Evolutionary conservation across 2,888 invertebrate species (phyloP).

Genomic region (Leucoma salicis): DNA sequence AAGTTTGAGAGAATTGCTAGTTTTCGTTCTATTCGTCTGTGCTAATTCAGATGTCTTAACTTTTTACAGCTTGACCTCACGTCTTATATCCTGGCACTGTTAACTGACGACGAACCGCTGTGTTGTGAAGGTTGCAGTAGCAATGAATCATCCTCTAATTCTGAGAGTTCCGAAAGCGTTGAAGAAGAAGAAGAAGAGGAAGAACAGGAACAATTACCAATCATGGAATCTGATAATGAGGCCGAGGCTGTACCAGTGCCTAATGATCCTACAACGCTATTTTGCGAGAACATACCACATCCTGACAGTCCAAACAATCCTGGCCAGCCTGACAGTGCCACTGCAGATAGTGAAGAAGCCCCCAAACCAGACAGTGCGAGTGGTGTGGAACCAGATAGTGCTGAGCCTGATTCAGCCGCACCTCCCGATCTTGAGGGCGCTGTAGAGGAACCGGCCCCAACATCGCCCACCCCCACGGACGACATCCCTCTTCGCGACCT

Average conservation of each 20-base stretch:
- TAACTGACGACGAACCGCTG: slow-evolving; percentile 67
- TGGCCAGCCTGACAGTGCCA: slow-evolving; percentile 18
- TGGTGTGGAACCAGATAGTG: slow-evolving; percentile 4
- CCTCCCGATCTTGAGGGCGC: neutral
- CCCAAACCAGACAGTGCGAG: neutral
- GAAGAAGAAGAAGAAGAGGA: slow-evolving; percentile 2
- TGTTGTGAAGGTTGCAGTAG: slow-evolving; percentile 51
- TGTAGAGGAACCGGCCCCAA: neutral
- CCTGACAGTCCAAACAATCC: slow-evolving; percentile 7
- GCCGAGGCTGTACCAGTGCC: slow-evolving; percentile 7
- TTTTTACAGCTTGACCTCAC: slow-evolving; percentile 64
- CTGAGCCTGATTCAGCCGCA: slow-evolving; percentile 8
- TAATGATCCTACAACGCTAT: slow-evolving; percentile 2
- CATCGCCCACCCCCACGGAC: slow-evolving; percentile 19
- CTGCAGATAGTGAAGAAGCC: slow-evolving; percentile 1
- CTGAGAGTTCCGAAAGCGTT: slow-evolving; percentile 9
- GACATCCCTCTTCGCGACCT: slow-evolving; percentile 55
- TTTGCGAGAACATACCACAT: neutral
- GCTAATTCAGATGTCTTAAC: neutral
- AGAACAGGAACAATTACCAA: neutral
- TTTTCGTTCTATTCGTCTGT: too few species aligned
- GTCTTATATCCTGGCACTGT: slow-evolving; percentile 64
- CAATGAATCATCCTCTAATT: slow-evolving; percentile 24
- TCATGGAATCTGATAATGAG: slow-evolving; percentile 11
- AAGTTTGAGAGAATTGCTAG: too few species aligned